Evolutionary conservation across 2,888 invertebrate genomes (phyloP).

Genomic region (Himalopsyche anomala): DNA sequence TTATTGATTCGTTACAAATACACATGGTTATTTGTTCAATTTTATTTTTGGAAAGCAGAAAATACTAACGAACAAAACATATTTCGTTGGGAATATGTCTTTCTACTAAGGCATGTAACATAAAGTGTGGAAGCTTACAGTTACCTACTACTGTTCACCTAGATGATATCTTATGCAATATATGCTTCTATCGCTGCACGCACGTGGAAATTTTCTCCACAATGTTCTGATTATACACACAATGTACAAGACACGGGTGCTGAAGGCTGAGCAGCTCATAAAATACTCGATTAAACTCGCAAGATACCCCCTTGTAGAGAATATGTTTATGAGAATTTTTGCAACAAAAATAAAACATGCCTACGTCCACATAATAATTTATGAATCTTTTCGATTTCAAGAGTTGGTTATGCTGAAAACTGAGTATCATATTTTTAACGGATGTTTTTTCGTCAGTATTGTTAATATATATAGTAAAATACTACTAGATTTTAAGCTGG

Average conservation of each 20-base stretch:
- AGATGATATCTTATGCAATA: constrained; percentile 38
- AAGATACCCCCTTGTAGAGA: background rate
- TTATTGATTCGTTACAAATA: too few relatives aligned
- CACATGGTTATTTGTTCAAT: too few relatives aligned
- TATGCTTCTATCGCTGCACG: constrained; percentile 13
- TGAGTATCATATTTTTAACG: too few relatives aligned
- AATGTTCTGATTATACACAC: constrained; percentile 35
- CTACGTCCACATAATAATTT: background rate
- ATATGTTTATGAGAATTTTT: background rate
- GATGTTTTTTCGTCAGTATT: too few relatives aligned
- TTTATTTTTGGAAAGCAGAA: too few relatives aligned
- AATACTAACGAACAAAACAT: too few relatives aligned
- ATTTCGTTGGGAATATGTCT: too few relatives aligned
- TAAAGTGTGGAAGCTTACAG: too few relatives aligned
- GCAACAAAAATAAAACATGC: background rate
- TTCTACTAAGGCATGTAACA: too few relatives aligned
- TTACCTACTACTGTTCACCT: background rate
- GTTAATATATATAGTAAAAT: too few relatives aligned
- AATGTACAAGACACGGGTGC: constrained; percentile 37
- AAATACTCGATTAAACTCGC: constrained; percentile 31
- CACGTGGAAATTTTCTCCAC: constrained; percentile 16
- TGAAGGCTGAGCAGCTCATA: constrained; percentile 17
- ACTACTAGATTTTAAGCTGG: too few relatives aligned
- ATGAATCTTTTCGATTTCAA: background rate
- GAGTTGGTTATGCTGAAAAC: background rate